Conservation (phyloP, 2,888 invertebrate species). For the Xestoiulus laeticollis region DNA sequence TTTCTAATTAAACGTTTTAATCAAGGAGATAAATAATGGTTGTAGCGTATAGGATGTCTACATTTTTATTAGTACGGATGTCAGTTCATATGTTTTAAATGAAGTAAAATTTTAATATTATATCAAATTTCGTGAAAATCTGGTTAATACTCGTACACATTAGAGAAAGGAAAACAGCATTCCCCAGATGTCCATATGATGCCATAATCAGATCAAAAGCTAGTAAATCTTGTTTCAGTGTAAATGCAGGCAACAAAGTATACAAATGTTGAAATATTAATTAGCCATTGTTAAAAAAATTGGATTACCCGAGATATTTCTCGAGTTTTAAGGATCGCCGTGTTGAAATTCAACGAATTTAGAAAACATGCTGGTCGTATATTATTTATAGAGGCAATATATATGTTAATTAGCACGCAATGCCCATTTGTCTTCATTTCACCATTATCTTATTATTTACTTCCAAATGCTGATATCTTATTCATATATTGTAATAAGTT, state of each 20-base stretch:
- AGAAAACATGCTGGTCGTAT: background rate
- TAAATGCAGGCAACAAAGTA: background rate
- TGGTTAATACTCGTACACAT: background rate
- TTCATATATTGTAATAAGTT: conserved; percentile 14
- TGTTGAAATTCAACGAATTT: background rate
- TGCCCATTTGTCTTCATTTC: conserved; percentile 19
- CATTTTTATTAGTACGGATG: background rate
- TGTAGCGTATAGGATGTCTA: background rate
- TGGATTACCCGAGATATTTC: background rate
- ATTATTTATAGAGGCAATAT: conserved; percentile 22
- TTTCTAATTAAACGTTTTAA: background rate
- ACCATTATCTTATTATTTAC: conserved; percentile 29
- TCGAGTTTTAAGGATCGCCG: background rate
- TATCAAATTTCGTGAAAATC: background rate
- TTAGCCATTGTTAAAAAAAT: background rate
- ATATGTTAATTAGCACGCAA: conserved; percentile 5
- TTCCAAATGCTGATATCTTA: background rate
- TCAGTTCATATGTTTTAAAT: background rate
- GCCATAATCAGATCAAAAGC: background rate
- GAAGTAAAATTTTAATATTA: background rate
- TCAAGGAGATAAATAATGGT: background rate
- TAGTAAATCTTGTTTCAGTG: background rate
- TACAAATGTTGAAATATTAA: background rate
- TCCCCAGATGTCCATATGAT: background rate
- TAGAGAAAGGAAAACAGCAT: background rate